Conservation (phyloP, 2,113 vertebrate species). For the Petaurus breviceps region DNA sequence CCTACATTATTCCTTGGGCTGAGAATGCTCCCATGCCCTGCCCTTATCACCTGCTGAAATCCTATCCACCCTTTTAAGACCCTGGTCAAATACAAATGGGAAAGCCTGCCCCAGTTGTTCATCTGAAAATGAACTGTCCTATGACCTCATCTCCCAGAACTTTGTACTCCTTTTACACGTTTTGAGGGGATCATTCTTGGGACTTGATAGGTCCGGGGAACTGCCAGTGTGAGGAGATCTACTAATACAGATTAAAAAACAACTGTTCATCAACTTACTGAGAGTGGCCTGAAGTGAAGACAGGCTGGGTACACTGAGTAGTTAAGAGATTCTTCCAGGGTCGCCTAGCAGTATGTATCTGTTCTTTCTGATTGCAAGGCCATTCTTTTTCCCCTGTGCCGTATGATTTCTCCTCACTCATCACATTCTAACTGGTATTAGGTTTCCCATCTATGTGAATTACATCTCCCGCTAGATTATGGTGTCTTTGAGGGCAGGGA, state of each 20-base stretch:
- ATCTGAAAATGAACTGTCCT: background rate
- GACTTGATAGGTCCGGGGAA: background rate
- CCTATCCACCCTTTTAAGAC: background rate
- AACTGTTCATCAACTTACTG: background rate
- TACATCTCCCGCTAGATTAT: background rate
- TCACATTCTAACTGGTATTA: background rate
- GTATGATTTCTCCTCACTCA: background rate
- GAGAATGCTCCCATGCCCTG: background rate
- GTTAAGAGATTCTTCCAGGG: background rate
- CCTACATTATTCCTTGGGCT: background rate
- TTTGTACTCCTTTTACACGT: background rate
- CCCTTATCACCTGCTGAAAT: background rate
- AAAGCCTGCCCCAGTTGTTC: background rate
- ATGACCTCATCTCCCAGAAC: background rate
- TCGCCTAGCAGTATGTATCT: background rate
- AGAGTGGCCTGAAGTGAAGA: background rate
- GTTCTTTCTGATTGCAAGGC: background rate
- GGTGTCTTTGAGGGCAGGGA: background rate
- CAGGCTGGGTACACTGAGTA: background rate
- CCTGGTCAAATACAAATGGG: background rate
- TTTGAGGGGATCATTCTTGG: background rate
- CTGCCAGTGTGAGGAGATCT: background rate
- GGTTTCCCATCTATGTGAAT: background rate
- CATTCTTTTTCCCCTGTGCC: background rate
- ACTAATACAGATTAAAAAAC: background rate